Evolutionary conservation across 2,888 invertebrate species (phyloP).

Genomic region (Entomobrya proxima): DNA sequence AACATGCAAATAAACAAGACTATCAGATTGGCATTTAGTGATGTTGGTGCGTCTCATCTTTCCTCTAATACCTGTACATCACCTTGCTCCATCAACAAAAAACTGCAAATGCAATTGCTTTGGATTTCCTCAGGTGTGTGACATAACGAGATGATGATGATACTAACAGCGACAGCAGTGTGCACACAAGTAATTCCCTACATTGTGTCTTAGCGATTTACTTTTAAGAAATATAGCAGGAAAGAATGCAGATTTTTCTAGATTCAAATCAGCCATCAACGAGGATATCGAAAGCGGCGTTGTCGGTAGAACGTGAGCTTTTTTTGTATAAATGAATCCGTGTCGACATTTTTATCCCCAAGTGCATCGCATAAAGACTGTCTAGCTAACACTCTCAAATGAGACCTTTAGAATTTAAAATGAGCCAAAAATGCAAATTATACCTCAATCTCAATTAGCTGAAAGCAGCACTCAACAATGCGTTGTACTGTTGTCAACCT

Average conservation of each 20-base stretch:
- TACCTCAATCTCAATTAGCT: neutral
- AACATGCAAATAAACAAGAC: slow-evolving; percentile 36
- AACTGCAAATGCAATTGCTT: neutral
- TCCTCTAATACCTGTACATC: slow-evolving; percentile 12
- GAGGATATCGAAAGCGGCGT: neutral
- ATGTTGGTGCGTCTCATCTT: neutral
- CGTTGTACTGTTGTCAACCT: neutral
- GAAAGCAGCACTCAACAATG: slow-evolving; percentile 14
- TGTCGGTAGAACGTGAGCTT: neutral
- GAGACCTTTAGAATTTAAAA: slow-evolving; percentile 35
- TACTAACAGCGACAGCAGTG: slow-evolving; percentile 29
- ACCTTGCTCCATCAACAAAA: slow-evolving; percentile 5
- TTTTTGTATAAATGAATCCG: neutral
- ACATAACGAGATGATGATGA: slow-evolving; percentile 51
- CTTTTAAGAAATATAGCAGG: no score
- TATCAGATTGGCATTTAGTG: neutral
- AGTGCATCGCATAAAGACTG: slow-evolving; percentile 1
- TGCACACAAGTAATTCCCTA: neutral
- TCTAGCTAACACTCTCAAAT: neutral
- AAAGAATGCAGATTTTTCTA: no score
- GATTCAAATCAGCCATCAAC: no score
- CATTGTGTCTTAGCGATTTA: no score
- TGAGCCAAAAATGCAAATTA: slow-evolving; percentile 56
- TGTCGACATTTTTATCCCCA: slow-evolving; percentile 22
- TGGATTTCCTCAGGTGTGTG: slow-evolving; percentile 9